Evolutionary conservation across 1,140 invertebrate species (phyloP).

Genomic region (Neodiprion fabricii): DNA sequence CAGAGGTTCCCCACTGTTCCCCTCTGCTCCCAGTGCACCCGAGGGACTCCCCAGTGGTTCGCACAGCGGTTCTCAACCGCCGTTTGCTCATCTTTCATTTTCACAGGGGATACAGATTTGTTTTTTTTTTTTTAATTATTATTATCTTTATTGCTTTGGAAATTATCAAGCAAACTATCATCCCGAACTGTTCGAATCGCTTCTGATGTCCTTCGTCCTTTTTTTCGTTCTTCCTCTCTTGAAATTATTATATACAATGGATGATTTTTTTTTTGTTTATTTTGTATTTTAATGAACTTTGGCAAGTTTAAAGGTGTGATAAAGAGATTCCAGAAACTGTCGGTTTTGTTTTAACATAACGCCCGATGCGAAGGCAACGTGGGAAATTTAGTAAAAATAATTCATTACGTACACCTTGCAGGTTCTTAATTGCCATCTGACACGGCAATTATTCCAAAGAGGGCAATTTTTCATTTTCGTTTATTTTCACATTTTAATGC

Average conservation of each 20-base stretch:
- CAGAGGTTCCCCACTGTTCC: conserved; percentile 53
- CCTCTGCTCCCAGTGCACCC: conserved; percentile 52
- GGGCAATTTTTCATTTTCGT: too few species aligned
- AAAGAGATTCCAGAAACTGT: too few species aligned
- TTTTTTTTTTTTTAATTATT: background rate
- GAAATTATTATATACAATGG: background rate
- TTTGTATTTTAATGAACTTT: background rate
- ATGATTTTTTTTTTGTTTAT: background rate
- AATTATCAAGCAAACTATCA: too few species aligned
- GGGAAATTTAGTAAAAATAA: background rate
- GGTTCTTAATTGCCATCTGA: background rate
- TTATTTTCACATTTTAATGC: too few species aligned
- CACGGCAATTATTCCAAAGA: too few species aligned
- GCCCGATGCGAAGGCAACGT: background rate
- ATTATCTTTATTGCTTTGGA: background rate
- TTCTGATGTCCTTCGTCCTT: conserved; percentile 22
- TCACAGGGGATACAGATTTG: background rate
- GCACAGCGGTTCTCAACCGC: conserved; percentile 49
- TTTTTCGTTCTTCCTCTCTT: conserved; percentile 2
- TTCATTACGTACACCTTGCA: background rate
- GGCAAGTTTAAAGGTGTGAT: background rate
- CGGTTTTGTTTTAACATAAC: too few species aligned
- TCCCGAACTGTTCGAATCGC: too few species aligned
- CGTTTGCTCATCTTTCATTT: background rate
- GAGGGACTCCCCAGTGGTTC: conserved; percentile 49